Evolutionary conservation across 2,888 invertebrate genomes (phyloP).

Genomic region (Aplocera efformata): DNA sequence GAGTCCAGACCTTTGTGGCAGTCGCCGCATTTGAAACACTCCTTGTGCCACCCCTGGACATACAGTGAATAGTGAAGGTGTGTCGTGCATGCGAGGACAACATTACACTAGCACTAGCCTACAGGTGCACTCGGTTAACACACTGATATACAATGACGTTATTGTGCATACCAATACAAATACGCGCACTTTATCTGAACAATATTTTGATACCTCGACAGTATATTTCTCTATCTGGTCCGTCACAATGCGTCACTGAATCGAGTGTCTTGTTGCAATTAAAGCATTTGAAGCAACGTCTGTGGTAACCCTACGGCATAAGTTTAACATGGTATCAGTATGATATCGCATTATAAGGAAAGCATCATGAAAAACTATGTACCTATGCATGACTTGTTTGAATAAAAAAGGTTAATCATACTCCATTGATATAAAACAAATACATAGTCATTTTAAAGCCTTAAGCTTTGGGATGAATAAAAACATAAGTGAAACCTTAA

Average conservation of each 20-base stretch:
- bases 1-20: conserved; percentile 94
- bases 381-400: too few relatives aligned
- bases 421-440: too few relatives aligned
- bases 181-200: conserved; percentile 31
- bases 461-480: too few relatives aligned
- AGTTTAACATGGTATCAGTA: conserved; percentile 33
- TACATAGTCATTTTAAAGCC: too few relatives aligned
- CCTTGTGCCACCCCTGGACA: conserved; percentile 93
- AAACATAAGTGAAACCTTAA: too few relatives aligned
- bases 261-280: conserved; percentile 91
- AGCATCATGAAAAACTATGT: conserved; percentile 2
- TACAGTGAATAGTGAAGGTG: conserved; percentile 65
- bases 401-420: too few relatives aligned
- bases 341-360: conserved; percentile 12
- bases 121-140: conserved; percentile 61
- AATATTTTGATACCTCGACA: conserved; percentile 88
- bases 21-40: conserved; percentile 95
- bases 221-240: conserved; percentile 94
- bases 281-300: conserved; percentile 93
- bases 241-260: conserved; percentile 94
- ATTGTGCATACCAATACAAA: conserved; percentile 45
- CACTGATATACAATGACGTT: conserved; percentile 54
- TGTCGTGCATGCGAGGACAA: conserved; percentile 56
- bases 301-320: conserved; percentile 89
- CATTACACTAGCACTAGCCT: conserved; percentile 31